Conservation (phyloP, 1,140 invertebrate species). For the Ladona fulva region DNA sequence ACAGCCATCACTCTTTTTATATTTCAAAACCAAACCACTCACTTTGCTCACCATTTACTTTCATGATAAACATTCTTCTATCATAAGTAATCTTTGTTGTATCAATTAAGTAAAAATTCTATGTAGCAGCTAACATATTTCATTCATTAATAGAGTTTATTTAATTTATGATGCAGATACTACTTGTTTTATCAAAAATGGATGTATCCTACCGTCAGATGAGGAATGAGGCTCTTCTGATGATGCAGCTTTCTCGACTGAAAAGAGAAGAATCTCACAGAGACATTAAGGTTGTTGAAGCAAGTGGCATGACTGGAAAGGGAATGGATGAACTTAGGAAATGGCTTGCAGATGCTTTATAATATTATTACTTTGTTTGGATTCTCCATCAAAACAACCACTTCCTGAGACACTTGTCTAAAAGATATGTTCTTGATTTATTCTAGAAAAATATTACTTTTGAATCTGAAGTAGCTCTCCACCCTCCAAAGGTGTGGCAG, state of each 20-base stretch:
- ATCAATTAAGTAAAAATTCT: constrained; percentile 13
- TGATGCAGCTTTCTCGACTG: constrained; percentile 58
- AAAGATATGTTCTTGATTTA: no score
- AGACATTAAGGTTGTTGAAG: constrained; percentile 56
- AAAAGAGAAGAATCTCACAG: constrained; percentile 51
- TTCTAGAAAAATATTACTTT: no score
- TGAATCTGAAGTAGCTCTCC: no score
- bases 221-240: constrained; percentile 68
- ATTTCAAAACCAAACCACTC: no score
- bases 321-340: constrained; percentile 55
- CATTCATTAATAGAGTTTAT: neutral
- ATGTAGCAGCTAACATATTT: constrained; percentile 17
- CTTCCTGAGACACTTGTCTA: no score
- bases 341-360: constrained; percentile 39
- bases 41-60: no score
- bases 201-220: constrained; percentile 72
- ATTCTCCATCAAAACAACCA: no score
- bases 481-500: no score
- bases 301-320: constrained; percentile 57
- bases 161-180: constrained; percentile 41
- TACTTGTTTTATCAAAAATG: constrained; percentile 69
- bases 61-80: no score
- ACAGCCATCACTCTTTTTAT: no score
- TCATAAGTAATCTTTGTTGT: no score
- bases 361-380: no score